phyloP scores from a whole-genome alignment of 1,140 invertebrate species.

The Heliconius nattereri region DNA sequence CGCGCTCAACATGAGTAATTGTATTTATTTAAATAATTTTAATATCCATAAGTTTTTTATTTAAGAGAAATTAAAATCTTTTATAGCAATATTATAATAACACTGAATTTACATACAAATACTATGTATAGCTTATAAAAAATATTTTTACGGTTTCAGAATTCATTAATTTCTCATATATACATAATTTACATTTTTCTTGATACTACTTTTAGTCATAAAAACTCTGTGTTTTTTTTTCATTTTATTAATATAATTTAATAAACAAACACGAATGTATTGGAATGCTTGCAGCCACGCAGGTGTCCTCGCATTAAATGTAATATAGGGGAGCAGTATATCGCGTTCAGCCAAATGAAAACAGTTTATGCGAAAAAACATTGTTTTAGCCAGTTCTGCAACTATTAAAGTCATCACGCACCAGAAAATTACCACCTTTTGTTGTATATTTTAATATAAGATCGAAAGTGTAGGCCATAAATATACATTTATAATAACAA shows the following conservation, averaged over 20 bases:
- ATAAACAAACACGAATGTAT: conserved; percentile 23
- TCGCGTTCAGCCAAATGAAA: conserved; percentile 52
- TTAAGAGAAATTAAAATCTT: background rate
- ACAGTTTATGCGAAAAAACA: conserved; percentile 63
- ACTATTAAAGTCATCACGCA: conserved; percentile 70
- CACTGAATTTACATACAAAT: background rate
- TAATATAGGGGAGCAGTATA: conserved; percentile 47
- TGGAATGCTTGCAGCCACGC: conserved; percentile 30
- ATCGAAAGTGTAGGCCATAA: conserved; percentile 60
- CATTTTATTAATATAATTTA: background rate
- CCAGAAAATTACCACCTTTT: conserved; percentile 75
- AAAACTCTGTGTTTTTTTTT: background rate
- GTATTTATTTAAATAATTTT: conserved; percentile 22
- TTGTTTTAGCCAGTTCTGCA: conserved; percentile 53
- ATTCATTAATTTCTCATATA: too few species aligned
- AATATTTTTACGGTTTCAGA: too few species aligned
- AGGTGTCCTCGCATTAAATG: conserved; percentile 53
- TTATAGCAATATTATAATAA: background rate
- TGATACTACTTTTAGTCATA: background rate
- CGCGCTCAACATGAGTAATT: conserved; percentile 40
- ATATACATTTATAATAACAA: conserved; percentile 54
- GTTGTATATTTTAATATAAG: conserved; percentile 69
- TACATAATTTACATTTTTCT: too few species aligned
- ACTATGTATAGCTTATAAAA: background rate
- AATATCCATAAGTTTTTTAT: background rate